Evolutionary conservation across 2,113 vertebrate species (phyloP).

Genomic region (Xenopus laevis): DNA sequence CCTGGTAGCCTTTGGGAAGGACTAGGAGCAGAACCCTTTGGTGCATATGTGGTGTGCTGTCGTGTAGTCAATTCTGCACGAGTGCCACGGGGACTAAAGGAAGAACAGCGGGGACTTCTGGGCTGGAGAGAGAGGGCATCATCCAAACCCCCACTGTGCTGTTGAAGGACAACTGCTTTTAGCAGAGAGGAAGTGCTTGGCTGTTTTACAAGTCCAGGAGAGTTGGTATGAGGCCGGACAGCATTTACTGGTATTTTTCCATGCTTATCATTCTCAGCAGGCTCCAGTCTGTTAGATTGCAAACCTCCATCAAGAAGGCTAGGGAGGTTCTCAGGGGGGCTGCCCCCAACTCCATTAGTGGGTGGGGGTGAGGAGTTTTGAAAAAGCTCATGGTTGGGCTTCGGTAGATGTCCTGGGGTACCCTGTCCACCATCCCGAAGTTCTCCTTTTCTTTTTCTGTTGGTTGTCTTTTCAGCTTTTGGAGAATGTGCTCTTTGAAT

Average conservation of each 20-base stretch:
- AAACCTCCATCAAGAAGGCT: conserved; percentile 71
- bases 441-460: conserved; percentile 77
- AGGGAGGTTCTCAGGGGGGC: conserved; percentile 70
- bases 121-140: conserved; percentile 62
- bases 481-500: conserved; percentile 86
- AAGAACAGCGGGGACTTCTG: conserved; percentile 67
- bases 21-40: conserved; percentile 75
- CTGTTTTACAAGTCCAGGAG: conserved; percentile 70
- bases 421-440: conserved; percentile 70
- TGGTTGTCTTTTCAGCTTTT: conserved; percentile 78
- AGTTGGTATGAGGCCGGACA: conserved; percentile 82
- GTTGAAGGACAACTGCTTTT: conserved; percentile 73
- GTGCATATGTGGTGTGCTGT: conserved; percentile 69
- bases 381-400: conserved; percentile 70
- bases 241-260: conserved; percentile 80
- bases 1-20: conserved; percentile 70
- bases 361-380: conserved; percentile 67
- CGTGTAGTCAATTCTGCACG: conserved; percentile 69
- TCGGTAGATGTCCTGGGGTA: conserved; percentile 70
- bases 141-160: conserved; percentile 70
- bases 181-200: conserved; percentile 71
- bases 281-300: conserved; percentile 66
- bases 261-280: conserved; percentile 83
- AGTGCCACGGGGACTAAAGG: conserved; percentile 69
- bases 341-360: conserved; percentile 70